phyloP scores from a whole-genome alignment of 2,797 vertebrate species.

The Gobio occitaniae region DNA sequence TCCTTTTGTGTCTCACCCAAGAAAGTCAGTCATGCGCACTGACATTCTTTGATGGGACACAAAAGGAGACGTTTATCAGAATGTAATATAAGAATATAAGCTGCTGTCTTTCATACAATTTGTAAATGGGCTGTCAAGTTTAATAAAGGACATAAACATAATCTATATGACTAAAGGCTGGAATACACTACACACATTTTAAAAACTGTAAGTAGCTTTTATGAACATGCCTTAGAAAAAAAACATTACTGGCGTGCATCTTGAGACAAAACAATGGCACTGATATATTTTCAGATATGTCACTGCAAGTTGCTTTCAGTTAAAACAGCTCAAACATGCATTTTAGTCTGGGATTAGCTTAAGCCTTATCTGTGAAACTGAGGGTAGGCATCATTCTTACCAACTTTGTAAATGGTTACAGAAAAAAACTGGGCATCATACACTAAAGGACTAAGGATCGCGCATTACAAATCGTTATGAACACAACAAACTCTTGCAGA shows the following conservation, averaged over 20 bases:
- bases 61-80: conserved; percentile 10
- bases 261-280: no score
- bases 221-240: no score
- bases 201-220: background rate
- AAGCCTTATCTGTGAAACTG: no score
- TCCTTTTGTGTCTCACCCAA: background rate
- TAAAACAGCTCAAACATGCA: no score
- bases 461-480: background rate
- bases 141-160: background rate
- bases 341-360: no score
- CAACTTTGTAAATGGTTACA: background rate
- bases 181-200: background rate
- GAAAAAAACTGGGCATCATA: background rate
- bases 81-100: conserved; percentile 1
- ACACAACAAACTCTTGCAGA: background rate
- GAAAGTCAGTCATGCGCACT: background rate
- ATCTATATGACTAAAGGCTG: background rate
- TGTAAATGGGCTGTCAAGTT: background rate
- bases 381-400: background rate
- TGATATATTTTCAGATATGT: no score
- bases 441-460: background rate
- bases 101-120: background rate
- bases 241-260: no score
- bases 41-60: background rate
- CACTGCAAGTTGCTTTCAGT: no score